Conservation (phyloP, 2,113 vertebrate species). For the Odontophorus gujanensis region DNA sequence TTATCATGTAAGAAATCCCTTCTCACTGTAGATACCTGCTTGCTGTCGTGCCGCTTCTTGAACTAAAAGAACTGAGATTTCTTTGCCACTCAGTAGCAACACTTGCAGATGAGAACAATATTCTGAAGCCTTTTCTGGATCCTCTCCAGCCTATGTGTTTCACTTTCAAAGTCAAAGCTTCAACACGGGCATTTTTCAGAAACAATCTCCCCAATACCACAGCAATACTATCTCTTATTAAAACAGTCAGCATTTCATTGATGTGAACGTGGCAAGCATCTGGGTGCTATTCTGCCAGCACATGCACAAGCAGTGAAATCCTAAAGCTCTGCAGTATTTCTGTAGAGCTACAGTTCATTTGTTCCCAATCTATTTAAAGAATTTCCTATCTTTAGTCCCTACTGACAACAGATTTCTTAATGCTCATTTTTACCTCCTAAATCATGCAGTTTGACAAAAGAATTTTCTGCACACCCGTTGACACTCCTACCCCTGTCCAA, state of each 20-base stretch:
- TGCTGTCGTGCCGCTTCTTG: not conserved
- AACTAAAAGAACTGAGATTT: rapidly evolving
- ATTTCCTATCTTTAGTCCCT: constrained; percentile 10
- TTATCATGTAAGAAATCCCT: not conserved
- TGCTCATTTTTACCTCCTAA: constrained; percentile 4
- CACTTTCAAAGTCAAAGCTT: not conserved
- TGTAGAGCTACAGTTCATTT: not conserved
- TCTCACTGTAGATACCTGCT: not conserved
- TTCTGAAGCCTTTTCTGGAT: not conserved
- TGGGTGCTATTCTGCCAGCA: not conserved
- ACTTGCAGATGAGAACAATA: not conserved
- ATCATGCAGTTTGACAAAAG: not conserved
- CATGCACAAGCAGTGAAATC: not conserved
- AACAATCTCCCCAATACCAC: not conserved
- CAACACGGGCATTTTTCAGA: not conserved
- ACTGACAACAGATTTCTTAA: not conserved
- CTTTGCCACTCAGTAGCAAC: not conserved
- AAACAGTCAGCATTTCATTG: rapidly evolving
- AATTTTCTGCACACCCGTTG: not conserved
- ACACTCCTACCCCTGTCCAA: not conserved
- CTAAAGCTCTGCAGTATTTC: not conserved
- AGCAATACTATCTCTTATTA: not conserved
- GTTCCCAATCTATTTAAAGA: not conserved
- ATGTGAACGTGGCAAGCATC: not conserved
- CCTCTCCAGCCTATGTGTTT: rapidly evolving